Percentiles rank a stretch among this genome's conserved stretches.
Conservation (phyloP, 2,888 invertebrate species). For the Stenodera caucasica region DNA sequence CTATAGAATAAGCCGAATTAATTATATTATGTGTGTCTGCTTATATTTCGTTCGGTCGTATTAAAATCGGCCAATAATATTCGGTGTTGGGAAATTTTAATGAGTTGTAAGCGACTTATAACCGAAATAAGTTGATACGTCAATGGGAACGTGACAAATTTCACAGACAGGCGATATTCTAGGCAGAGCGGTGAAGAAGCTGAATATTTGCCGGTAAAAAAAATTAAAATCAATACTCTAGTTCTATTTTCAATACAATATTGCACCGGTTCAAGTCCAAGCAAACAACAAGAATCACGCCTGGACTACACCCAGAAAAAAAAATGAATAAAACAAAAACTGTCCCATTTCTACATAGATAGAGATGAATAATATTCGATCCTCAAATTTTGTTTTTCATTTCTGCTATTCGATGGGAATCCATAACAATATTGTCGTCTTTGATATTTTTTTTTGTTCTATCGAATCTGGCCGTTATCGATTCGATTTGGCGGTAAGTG, state of each 20-base stretch:
- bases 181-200: not conserved
- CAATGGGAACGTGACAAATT: conserved; percentile 10
- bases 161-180: not conserved
- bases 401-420: conserved; percentile 9
- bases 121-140: not conserved
- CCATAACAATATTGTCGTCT: too few relatives aligned
- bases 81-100: not conserved
- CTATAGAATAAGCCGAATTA: not conserved
- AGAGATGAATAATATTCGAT: conserved; percentile 15
- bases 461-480: conserved; percentile 12
- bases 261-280: not conserved
- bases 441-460: not conserved
- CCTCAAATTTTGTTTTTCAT: conserved; percentile 16
- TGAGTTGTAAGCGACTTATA: conserved; percentile 3
- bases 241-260: not conserved
- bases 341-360: conserved; percentile 13
- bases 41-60: too few relatives aligned
- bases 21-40: not conserved
- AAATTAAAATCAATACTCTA: too few relatives aligned
- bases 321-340: conserved; percentile 10
- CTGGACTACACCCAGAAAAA: not conserved
- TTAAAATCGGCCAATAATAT: not conserved
- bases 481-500: conserved; percentile 25
- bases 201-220: too few relatives aligned
- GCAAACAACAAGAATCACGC: too few relatives aligned